phyloP scores from a whole-genome alignment of 2,888 invertebrate genomes.

The Clitarchus hookeri region DNA sequence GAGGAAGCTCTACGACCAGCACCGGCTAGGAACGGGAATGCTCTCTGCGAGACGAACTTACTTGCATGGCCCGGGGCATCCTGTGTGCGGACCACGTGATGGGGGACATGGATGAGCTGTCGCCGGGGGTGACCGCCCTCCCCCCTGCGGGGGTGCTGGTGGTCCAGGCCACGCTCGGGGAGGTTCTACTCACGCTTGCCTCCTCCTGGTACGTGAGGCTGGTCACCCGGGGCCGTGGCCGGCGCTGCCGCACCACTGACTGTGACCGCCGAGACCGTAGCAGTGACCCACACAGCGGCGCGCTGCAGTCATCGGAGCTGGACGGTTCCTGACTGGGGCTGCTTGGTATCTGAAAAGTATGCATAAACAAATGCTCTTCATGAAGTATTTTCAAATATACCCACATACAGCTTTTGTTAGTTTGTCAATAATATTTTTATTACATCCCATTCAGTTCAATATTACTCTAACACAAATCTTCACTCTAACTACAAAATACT shows the following conservation, averaged over 20 bases:
- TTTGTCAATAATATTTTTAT: too few species aligned
- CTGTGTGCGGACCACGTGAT: slow-evolving; percentile 86
- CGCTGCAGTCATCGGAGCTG: neutral
- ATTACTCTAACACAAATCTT: too few species aligned
- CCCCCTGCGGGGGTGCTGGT: slow-evolving; percentile 4
- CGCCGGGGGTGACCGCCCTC: slow-evolving; percentile 48
- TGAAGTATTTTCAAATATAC: too few species aligned
- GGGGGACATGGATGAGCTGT: slow-evolving; percentile 83
- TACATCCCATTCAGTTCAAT: too few species aligned
- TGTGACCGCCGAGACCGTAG: neutral
- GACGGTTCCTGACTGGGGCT: neutral
- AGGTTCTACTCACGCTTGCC: slow-evolving; percentile 14
- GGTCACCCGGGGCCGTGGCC: neutral
- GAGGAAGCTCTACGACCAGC: neutral
- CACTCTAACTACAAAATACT: too few species aligned
- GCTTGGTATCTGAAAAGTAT: neutral
- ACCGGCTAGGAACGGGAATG: neutral
- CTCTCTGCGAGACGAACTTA: slow-evolving; percentile 55
- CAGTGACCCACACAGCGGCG: slow-evolving; percentile 17
- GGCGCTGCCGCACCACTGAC: neutral
- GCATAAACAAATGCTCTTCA: too few species aligned
- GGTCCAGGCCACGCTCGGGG: slow-evolving; percentile 3
- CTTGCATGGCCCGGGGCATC: slow-evolving; percentile 89
- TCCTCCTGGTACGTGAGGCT: slow-evolving; percentile 1
- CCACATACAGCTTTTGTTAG: too few species aligned